These are phyloP conservation scores for Bujurquina vittata DNA, from an alignment of 2,113 vertebrate species.

Conservation along the genomic window DNA sequence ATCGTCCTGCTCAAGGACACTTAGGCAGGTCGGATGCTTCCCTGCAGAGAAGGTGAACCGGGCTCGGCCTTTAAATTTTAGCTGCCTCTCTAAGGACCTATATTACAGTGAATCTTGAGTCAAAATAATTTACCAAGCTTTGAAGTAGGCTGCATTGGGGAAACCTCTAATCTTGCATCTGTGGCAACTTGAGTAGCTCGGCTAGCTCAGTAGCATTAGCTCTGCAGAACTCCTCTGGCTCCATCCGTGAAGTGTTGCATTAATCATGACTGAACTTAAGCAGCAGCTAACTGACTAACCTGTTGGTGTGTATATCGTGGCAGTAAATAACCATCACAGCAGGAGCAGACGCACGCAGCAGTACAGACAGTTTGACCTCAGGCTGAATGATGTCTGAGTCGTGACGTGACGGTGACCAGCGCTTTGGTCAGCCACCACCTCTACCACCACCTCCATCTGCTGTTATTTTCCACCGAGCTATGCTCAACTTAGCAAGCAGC, in stretches of 20 bases:
- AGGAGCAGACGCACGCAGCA: background rate
- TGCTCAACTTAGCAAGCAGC: conserved; percentile 14
- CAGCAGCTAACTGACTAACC: conserved; percentile 1
- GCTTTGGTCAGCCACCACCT: conserved; percentile 50
- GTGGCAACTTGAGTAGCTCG: background rate
- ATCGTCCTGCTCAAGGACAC: conserved; percentile 61
- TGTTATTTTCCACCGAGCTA: conserved; percentile 44
- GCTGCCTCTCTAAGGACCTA: background rate
- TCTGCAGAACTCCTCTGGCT: background rate
- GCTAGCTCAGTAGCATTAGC: conserved; percentile 61
- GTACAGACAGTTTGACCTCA: conserved; percentile 8
- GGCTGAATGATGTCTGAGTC: background rate
- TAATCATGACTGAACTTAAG: background rate
- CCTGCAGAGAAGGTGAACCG: conserved; percentile 6
- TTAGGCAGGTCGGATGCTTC: conserved; percentile 42
- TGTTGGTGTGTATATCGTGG: background rate
- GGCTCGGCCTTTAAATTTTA: background rate
- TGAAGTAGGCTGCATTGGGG: background rate
- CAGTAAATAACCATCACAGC: background rate
- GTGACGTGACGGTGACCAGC: conserved; percentile 45
- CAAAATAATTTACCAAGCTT: background rate
- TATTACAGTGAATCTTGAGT: background rate
- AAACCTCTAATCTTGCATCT: background rate
- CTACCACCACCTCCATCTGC: background rate
- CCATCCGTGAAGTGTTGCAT: background rate